Percentiles rank a stretch among this genome's conserved stretches.
These are phyloP conservation scores for Ciconia boyciana DNA, from an alignment of 2,113 vertebrate genomes.

Conservation along the genomic window DNA sequence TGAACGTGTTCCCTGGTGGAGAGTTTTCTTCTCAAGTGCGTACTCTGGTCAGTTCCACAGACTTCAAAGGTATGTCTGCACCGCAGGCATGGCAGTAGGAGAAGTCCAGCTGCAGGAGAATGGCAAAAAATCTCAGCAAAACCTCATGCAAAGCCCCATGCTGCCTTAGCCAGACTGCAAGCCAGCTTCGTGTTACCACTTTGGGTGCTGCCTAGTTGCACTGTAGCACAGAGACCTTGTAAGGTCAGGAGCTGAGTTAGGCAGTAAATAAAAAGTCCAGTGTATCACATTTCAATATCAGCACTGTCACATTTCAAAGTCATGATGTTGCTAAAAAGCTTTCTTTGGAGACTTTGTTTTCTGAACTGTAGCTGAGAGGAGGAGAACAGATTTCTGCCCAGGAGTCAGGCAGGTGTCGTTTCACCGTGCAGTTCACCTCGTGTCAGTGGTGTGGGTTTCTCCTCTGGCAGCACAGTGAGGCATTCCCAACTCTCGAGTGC, in stretches of 20 bases:
- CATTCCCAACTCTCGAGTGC: neutral
- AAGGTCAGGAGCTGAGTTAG: neutral
- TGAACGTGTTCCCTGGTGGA: neutral
- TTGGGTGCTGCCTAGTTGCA: neutral
- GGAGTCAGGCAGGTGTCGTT: neutral
- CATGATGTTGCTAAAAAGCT: neutral
- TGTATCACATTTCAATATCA: neutral
- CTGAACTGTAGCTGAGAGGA: neutral
- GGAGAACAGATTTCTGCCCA: neutral
- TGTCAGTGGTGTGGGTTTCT: neutral
- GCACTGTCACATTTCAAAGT: neutral
- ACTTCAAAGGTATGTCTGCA: neutral
- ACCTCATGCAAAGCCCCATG: neutral
- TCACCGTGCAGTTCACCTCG: fast-evolving
- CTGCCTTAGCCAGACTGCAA: neutral
- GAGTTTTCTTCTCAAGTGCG: neutral
- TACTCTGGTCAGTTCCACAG: neutral
- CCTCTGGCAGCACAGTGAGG: neutral
- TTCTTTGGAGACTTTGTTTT: neutral
- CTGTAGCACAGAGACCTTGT: neutral
- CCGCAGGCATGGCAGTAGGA: neutral
- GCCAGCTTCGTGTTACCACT: neutral
- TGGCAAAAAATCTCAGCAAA: neutral
- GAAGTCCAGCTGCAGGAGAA: neutral
- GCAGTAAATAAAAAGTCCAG: neutral